Conservation (phyloP, 2,888 invertebrate species). For the Muschampia staudingeri region DNA sequence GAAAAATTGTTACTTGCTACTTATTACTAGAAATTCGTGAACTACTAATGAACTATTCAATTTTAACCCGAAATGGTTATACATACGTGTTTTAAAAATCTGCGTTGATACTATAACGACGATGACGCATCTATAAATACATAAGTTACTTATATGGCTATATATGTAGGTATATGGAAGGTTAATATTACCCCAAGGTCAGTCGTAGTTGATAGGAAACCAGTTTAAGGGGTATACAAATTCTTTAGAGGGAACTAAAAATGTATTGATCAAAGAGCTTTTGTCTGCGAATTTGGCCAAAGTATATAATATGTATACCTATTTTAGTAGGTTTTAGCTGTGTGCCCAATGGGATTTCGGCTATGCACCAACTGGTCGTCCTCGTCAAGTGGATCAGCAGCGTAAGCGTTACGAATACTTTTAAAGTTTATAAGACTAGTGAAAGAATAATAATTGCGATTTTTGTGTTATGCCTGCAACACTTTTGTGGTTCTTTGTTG, state of each 20-base stretch:
- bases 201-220: background rate
- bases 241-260: background rate
- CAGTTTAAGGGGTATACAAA: slow-evolving; percentile 8
- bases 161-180: background rate
- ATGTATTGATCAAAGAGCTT: background rate
- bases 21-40: too few species aligned
- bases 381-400: too few species aligned
- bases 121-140: slow-evolving; percentile 1
- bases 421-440: too few species aligned
- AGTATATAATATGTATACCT: too few species aligned
- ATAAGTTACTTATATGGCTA: background rate
- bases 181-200: slow-evolving; percentile 23
- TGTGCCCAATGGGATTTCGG: too few species aligned
- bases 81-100: background rate
- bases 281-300: background rate
- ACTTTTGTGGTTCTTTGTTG: too few species aligned
- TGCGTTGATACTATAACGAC: background rate
- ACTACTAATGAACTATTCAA: background rate
- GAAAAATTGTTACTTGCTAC: too few species aligned
- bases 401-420: too few species aligned
- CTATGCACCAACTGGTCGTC: too few species aligned
- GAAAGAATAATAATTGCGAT: too few species aligned
- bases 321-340: too few species aligned
- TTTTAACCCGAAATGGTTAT: background rate
- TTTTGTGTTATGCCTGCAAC: too few species aligned